phyloP scores from a whole-genome alignment of 2,888 invertebrate species.

The Petrolisthes cinctipes region DNA sequence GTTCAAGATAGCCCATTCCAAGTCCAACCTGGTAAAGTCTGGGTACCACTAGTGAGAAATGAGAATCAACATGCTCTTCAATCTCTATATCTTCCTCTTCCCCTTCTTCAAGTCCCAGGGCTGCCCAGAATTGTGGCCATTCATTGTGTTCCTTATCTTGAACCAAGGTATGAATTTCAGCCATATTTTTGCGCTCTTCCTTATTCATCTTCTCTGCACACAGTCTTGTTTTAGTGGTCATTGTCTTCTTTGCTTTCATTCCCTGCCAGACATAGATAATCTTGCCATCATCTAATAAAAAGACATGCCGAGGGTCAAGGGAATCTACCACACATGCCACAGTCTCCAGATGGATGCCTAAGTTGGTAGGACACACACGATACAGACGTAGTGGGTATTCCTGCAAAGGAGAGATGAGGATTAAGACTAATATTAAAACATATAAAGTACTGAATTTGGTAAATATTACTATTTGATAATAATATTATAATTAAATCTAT shows the following conservation, averaged over 20 bases:
- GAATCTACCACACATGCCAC: conserved; percentile 80
- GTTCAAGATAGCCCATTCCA: conserved; percentile 97
- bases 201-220: conserved; percentile 99
- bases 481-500: neutral
- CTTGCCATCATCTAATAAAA: conserved; percentile 84
- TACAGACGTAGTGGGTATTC: conserved; percentile 87
- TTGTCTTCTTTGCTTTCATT: conserved; percentile 75
- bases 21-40: conserved; percentile 93
- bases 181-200: conserved; percentile 94
- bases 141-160: conserved; percentile 83
- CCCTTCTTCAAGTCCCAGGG: conserved; percentile 71
- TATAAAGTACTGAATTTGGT: neutral
- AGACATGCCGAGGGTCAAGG: conserved; percentile 92
- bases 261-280: conserved; percentile 67
- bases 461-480: neutral
- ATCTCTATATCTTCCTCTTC: conserved; percentile 56
- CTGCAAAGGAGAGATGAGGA: conserved; percentile 71
- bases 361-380: conserved; percentile 79
- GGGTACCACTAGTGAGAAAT: conserved; percentile 78
- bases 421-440: conserved; percentile 1
- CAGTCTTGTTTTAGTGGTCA: conserved; percentile 88
- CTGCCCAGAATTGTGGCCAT: conserved; percentile 82
- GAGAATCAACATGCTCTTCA: conserved; percentile 79
- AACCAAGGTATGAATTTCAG: conserved; percentile 86
- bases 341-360: conserved; percentile 91